Evolutionary conservation across 2,113 vertebrate genomes (phyloP).

Genomic region (Dromiciops gliroides): DNA sequence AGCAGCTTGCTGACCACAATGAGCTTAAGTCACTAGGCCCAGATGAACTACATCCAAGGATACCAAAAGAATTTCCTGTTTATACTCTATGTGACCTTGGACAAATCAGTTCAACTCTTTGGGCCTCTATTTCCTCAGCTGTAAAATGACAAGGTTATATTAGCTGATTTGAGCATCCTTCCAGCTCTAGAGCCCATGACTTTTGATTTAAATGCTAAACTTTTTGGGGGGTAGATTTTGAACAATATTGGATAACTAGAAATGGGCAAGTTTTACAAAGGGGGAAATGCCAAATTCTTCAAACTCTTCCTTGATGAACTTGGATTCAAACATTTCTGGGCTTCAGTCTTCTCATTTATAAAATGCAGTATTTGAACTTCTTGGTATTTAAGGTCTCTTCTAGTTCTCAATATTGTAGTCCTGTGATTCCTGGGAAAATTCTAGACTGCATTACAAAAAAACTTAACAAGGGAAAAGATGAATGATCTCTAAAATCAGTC

Average conservation of each 20-base stretch:
- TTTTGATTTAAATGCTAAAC: neutral
- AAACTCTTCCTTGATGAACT: neutral
- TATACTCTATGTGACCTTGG: too few relatives aligned
- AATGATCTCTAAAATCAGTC: neutral
- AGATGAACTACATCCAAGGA: too few relatives aligned
- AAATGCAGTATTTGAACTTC: neutral
- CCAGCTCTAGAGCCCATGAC: neutral
- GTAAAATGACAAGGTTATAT: too few relatives aligned
- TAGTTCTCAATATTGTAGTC: neutral
- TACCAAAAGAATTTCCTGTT: too few relatives aligned
- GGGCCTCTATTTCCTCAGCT: too few relatives aligned
- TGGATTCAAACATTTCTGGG: neutral
- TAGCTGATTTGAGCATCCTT: neutral
- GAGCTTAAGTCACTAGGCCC: too few relatives aligned
- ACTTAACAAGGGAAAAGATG: neutral
- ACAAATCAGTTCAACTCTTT: too few relatives aligned
- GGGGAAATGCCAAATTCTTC: neutral
- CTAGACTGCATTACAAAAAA: neutral
- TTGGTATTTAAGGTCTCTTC: neutral
- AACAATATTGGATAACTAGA: neutral
- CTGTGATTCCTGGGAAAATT: neutral
- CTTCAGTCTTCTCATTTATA: neutral
- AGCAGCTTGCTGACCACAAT: too few relatives aligned
- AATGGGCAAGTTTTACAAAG: neutral
- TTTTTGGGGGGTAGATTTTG: neutral